Percentiles rank a stretch among this genome's conserved stretches.
Conservation (phyloP, 2,113 vertebrate species). For the Nothobranchius furzeri region DNA sequence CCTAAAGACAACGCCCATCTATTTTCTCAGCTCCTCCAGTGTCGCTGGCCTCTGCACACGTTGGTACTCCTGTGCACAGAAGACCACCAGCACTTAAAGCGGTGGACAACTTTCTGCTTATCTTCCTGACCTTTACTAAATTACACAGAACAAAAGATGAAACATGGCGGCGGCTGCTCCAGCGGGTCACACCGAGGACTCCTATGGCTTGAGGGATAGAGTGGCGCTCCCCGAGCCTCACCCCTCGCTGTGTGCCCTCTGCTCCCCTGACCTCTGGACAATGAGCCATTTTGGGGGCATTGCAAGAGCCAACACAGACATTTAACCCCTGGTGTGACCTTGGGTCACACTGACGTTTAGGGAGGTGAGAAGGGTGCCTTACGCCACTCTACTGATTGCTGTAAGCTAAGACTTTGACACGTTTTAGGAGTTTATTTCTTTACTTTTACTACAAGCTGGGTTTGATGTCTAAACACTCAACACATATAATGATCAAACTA, state of each 20-base stretch:
- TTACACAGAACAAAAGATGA: slow-evolving; percentile 70
- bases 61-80: slow-evolving; percentile 5
- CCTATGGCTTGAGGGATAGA: slow-evolving; percentile 55
- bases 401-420: slow-evolving; percentile 36
- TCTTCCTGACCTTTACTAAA: slow-evolving; percentile 62
- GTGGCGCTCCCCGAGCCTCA: slow-evolving; percentile 35
- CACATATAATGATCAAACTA: too few species aligned
- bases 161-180: slow-evolving; percentile 36
- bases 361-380: slow-evolving; percentile 58
- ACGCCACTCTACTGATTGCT: slow-evolving; percentile 29
- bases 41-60: slow-evolving; percentile 53
- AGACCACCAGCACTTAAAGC: slow-evolving; percentile 66
- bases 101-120: slow-evolving; percentile 62
- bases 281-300: slow-evolving; percentile 66
- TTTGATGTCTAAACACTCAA: background rate
- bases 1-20: slow-evolving; percentile 57
- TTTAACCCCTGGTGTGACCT: slow-evolving; percentile 73
- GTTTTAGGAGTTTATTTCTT: slow-evolving; percentile 25
- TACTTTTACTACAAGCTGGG: slow-evolving; percentile 11
- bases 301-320: slow-evolving; percentile 58
- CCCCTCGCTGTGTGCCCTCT: slow-evolving; percentile 63
- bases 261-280: slow-evolving; percentile 59
- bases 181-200: slow-evolving; percentile 61
- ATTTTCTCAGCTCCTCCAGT: slow-evolving; percentile 65
- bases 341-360: slow-evolving; percentile 50